Percentiles rank a stretch among this genome's conserved stretches.
Conservation (phyloP, 2,888 invertebrate species). For the Drosophila fulvimacula region DNA sequence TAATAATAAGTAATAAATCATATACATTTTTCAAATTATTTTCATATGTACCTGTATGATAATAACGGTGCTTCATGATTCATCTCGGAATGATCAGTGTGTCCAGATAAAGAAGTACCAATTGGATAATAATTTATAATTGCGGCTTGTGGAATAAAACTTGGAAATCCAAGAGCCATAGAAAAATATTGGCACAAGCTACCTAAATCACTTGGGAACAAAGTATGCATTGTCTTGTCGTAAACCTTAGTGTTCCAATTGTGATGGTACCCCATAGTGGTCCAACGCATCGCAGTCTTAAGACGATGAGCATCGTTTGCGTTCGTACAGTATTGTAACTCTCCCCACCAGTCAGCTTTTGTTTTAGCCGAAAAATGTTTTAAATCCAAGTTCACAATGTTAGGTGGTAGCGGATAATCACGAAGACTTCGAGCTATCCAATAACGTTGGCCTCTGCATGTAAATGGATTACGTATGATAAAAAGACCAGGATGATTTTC, state of each 20-base stretch:
- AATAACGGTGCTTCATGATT: conserved; percentile 94
- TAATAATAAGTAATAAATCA: background rate
- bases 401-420: conserved; percentile 91
- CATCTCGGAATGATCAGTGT: conserved; percentile 97
- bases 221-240: conserved; percentile 88
- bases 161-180: conserved; percentile 85
- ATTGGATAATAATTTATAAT: conserved; percentile 98
- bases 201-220: conserved; percentile 91
- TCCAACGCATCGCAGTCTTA: conserved; percentile 91
- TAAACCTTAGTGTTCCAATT: conserved; percentile 98
- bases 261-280: conserved; percentile 98
- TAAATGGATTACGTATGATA: conserved; percentile 94
- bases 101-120: conserved; percentile 96
- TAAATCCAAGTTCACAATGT: conserved; percentile 80
- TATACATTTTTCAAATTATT: background rate
- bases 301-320: conserved; percentile 69
- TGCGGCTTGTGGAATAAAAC: conserved; percentile 94
- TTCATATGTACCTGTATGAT: conserved; percentile 90
- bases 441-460: conserved; percentile 90
- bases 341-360: conserved; percentile 88
- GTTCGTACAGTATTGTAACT: conserved; percentile 79
- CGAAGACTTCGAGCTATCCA: conserved; percentile 92
- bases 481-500: conserved; percentile 90
- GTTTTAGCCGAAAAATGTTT: conserved; percentile 63
- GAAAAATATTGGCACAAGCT: conserved; percentile 89